Evolutionary conservation across 2,113 vertebrate genomes (phyloP), one percentile per base, ranked within the genome.

Genomic region (Brachypteracias leptosomus): DNA sequence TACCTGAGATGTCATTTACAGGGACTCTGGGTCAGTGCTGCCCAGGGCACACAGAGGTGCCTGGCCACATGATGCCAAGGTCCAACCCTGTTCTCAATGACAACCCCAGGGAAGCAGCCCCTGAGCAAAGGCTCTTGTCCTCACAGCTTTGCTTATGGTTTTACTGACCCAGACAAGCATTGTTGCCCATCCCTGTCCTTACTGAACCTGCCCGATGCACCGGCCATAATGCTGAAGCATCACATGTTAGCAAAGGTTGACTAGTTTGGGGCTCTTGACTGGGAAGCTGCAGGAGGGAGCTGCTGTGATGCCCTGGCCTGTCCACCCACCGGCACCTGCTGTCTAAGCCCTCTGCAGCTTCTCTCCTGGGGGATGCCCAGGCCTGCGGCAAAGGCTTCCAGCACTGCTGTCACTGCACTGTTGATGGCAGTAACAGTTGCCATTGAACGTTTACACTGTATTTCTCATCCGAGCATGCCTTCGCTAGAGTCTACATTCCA

Each of bases 31-130:
- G 47, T 51, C 24, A 55, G 31, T 4, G 21, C 49, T 79, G 51
- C 33, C 52, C 2, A 13, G 24, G 33, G 16, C 11, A 88, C 67
- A 67, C 0, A 0, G 59, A 91, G 21, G n/a, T 81, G 47, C 13
- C 59, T 3, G 3, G 55, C n/a, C 57, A 81, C 0, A 0, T 16
- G 29, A 38, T 36, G 57, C 40, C 33, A 81, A 71, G n/a, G 57
- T 46, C 15, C 67, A 85, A 35, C 11, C 12, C 22, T 31, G 16
- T 52, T 54, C n/a, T 59, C 1, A 0, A 20, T 58, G 51, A 51
- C 54, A 68, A 28, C 4, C 7, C 11, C 76, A 73, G 40, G 35
- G 9, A 76, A 75, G 63, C 58, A 66, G 38, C 11, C 24, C 33
- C 58, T 3, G 4, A 59, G 49, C 33, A 89, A 85, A 81, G 58